Evolutionary conservation across 2,797 vertebrate genomes (phyloP).

Genomic region (Ataeniobius toweri): DNA sequence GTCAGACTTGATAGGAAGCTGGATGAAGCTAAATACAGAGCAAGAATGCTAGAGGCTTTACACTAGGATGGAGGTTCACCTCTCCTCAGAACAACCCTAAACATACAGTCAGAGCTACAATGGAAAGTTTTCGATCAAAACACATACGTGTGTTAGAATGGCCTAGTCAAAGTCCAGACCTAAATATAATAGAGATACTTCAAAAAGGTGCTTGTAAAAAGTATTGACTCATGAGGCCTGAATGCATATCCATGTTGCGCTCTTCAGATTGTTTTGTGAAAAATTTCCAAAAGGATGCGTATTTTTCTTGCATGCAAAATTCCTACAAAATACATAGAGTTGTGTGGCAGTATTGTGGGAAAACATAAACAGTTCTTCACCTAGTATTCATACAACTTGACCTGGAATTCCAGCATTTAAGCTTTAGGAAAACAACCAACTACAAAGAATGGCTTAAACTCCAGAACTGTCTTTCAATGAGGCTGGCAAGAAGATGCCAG

Average conservation of each 20-base stretch:
- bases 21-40: not conserved
- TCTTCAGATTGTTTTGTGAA: not conserved
- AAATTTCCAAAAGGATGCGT: not conserved
- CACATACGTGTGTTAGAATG: not conserved
- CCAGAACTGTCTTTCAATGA: slow-evolving; percentile 12
- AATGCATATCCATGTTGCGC: not conserved
- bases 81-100: not conserved
- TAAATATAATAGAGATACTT: not conserved
- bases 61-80: not conserved
- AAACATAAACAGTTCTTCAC: not conserved
- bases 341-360: not conserved
- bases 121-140: not conserved
- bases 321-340: not conserved
- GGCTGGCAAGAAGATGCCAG: slow-evolving; percentile 13
- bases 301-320: not conserved
- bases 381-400: not conserved
- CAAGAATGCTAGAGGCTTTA: not conserved
- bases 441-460: slow-evolving; percentile 9
- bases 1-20: not conserved
- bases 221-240: not conserved
- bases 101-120: not conserved
- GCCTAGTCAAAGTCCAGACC: not conserved
- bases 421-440: not conserved
- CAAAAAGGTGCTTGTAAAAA: not conserved
- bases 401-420: slow-evolving; percentile 14